Conservation (phyloP, 2,113 vertebrate genomes). For the Climacteris rufus region DNA sequence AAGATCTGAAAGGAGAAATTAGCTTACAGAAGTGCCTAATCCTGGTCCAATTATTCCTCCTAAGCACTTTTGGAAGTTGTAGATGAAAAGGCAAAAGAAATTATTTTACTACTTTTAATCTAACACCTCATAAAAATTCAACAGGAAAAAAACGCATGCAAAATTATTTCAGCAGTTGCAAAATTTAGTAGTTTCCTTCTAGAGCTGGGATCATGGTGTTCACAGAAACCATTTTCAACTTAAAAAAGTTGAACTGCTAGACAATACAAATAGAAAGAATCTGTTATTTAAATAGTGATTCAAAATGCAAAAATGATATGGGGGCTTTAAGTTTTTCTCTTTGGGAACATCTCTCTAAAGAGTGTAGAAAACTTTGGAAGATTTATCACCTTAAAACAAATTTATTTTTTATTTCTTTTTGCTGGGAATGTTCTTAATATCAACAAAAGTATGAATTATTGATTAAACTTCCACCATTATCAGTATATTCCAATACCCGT, state of each 20-base stretch:
- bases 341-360: not conserved
- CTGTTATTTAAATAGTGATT: not conserved
- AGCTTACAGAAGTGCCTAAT: not conserved
- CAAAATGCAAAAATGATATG: not conserved
- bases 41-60: not conserved
- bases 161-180: not conserved
- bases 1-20: not conserved
- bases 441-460: not conserved
- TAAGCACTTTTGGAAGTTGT: not conserved
- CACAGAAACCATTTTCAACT: not conserved
- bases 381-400: not conserved
- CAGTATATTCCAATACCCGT: not conserved
- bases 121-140: rapidly evolving
- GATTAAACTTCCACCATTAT: not conserved
- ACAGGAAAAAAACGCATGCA: not conserved
- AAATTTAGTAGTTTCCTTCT: not conserved
- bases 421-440: not conserved
- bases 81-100: not conserved
- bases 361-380: not conserved
- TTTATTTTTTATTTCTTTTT: not conserved
- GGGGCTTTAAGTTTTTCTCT: not conserved
- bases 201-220: not conserved
- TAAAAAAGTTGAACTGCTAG: not conserved
- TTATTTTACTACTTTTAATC: not conserved
- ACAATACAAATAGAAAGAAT: not conserved